These are phyloP conservation scores for Automeris io DNA, from an alignment of 2,888 invertebrate species.

Conservation along the genomic window DNA sequence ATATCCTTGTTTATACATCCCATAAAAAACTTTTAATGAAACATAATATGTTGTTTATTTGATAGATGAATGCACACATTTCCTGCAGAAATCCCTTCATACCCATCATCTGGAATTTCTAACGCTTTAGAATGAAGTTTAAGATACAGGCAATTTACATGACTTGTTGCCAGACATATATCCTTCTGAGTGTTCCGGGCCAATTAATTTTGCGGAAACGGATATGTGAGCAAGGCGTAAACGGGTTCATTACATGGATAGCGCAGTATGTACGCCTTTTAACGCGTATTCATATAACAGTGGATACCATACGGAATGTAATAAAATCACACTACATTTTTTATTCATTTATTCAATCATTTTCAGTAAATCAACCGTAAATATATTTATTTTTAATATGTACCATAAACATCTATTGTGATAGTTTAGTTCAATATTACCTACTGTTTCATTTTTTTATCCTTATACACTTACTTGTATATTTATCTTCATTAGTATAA, in stretches of 20 bases:
- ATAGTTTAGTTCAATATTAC: no score
- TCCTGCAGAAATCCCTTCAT: not conserved
- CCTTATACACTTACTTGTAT: no score
- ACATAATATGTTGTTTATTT: not conserved
- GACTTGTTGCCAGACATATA: slow-evolving; percentile 66
- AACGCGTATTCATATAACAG: no score
- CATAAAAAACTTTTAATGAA: not conserved
- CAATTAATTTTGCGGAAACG: slow-evolving; percentile 75
- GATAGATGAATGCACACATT: not conserved
- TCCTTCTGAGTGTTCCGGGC: slow-evolving; percentile 69
- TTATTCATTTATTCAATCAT: no score
- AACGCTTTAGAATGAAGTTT: slow-evolving; percentile 11
- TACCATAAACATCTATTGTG: no score
- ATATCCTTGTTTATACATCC: not conserved
- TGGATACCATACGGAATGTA: no score
- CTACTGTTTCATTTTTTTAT: no score
- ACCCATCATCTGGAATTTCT: slow-evolving; percentile 4
- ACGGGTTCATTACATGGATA: slow-evolving; percentile 59
- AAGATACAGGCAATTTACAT: slow-evolving; percentile 59
- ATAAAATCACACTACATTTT: no score
- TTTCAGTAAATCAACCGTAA: no score
- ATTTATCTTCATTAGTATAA: no score
- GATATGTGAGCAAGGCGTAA: slow-evolving; percentile 64
- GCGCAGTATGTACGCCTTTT: slow-evolving; percentile 17
- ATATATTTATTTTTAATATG: no score